phyloP scores from a whole-genome alignment of 2,888 invertebrate genomes.

The Eupeodes latifasciatus region DNA sequence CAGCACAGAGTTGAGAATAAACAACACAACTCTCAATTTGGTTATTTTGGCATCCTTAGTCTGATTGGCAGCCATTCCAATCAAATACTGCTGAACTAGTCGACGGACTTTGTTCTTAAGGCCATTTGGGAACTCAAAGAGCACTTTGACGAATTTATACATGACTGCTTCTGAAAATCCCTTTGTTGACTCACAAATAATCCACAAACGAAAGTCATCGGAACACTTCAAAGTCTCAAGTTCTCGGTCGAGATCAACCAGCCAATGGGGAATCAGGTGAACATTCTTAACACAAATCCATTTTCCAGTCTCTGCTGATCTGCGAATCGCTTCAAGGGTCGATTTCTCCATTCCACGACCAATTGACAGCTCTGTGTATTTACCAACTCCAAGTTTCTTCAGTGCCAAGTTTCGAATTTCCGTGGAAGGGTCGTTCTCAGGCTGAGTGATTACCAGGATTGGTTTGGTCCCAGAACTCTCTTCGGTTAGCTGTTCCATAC shows the following conservation, averaged over 20 bases:
- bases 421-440: slow-evolving; percentile 95
- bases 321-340: slow-evolving; percentile 86
- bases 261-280: slow-evolving; percentile 90
- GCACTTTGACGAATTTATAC: slow-evolving; percentile 91
- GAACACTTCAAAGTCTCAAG: slow-evolving; percentile 85
- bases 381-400: slow-evolving; percentile 83
- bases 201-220: slow-evolving; percentile 90
- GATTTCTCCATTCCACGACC: slow-evolving; percentile 91
- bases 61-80: slow-evolving; percentile 76
- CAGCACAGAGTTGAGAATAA: slow-evolving; percentile 95
- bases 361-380: slow-evolving; percentile 90
- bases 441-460: slow-evolving; percentile 92
- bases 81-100: slow-evolving; percentile 89
- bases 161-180: slow-evolving; percentile 90
- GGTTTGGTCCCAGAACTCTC: slow-evolving; percentile 86
- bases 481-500: slow-evolving; percentile 81
- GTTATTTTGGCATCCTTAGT: slow-evolving; percentile 83
- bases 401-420: slow-evolving; percentile 90
- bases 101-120: slow-evolving; percentile 92
- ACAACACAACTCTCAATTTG: slow-evolving; percentile 90
- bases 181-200: slow-evolving; percentile 92
- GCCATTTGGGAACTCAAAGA: slow-evolving; percentile 93
- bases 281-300: slow-evolving; percentile 94
- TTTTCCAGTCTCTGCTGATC: slow-evolving; percentile 87
- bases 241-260: slow-evolving; percentile 89